phyloP scores from a whole-genome alignment of 2,797 vertebrate species.

The Sebastes ruberrimus region DNA sequence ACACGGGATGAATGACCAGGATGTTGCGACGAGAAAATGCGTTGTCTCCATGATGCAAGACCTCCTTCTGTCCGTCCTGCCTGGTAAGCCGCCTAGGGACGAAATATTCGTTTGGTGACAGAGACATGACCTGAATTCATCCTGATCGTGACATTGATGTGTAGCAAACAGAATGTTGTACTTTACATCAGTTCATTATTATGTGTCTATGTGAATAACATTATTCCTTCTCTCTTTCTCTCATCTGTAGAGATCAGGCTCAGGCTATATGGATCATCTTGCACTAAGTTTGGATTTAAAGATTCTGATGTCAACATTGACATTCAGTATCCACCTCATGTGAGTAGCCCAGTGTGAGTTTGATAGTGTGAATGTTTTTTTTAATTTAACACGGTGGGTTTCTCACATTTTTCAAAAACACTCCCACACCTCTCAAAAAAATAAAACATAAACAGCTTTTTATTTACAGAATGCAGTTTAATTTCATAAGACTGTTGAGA shows the following conservation, averaged over 20 bases:
- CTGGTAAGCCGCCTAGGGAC: conserved; percentile 78
- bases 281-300: conserved; percentile 92
- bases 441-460: neutral
- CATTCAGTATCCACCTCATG: conserved; percentile 89
- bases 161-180: neutral
- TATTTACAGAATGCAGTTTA: neutral
- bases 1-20: conserved; percentile 85
- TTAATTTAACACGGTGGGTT: neutral
- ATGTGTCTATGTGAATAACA: neutral
- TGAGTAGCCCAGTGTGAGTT: conserved; percentile 82
- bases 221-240: neutral
- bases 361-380: neutral
- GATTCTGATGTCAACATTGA: conserved; percentile 96
- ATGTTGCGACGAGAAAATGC: conserved; percentile 82
- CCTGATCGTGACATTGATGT: neutral
- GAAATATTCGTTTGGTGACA: neutral
- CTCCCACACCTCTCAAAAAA: neutral
- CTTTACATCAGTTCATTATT: neutral
- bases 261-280: conserved; percentile 94
- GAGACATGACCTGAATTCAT: neutral
- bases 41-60: conserved; percentile 87
- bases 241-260: conserved; percentile 87
- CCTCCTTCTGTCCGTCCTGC: conserved; percentile 84
- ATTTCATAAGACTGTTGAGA: neutral
- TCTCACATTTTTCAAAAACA: neutral